Evolutionary conservation across 1,140 invertebrate species (phyloP), one percentile per base, ranked within the genome.

Genomic region (Eumaeus atala): DNA sequence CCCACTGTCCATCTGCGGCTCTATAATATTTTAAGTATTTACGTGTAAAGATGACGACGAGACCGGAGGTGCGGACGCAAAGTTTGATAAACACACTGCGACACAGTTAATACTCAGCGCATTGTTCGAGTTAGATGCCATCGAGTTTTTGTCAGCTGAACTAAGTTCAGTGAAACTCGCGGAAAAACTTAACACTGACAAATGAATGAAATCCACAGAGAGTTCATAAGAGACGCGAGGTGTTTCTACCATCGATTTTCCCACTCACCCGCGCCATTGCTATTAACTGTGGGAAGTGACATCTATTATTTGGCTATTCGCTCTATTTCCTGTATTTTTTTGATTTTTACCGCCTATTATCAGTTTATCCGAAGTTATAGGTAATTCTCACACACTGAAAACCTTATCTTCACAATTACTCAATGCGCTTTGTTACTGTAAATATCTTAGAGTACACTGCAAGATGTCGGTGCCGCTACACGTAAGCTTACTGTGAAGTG

Each of bases 71-170:
- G 21, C 21, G 21, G 21, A 6, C 6, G 21, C 21, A 28, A 3
- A 28, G 21, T 6, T 28, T 28, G 21, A 28, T 28, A 28, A 28
- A 28, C 21, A 6, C 21, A 28, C 21, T 28, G 16, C 54, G 57
- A 55, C 60, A 66, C 59, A 64, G 62, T 67, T 67, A 62, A 53
- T 49, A 44, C 51, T 52, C 52, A 54, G 65, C 58, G 47, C 50
- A 67, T 67, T 67, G 65, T 67, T 67, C 59, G 54, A 48, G 64
- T 61, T 64, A 54, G 59, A 57, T 42, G 63, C 42, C 54, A 54
- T 52, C 51, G 42, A 12, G 56, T 67, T 67, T 67, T 67, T 67
- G 55, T 59, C 50, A 17, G 44, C 50, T 59, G 48, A 53, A 34
- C 16, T 48, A 61, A 61, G 58, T 59, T 49, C 53, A 57, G 65